These are phyloP conservation scores for Holcopasites calliopsidis DNA, from an alignment of 1,140 invertebrate genomes.

Conservation along the genomic window DNA sequence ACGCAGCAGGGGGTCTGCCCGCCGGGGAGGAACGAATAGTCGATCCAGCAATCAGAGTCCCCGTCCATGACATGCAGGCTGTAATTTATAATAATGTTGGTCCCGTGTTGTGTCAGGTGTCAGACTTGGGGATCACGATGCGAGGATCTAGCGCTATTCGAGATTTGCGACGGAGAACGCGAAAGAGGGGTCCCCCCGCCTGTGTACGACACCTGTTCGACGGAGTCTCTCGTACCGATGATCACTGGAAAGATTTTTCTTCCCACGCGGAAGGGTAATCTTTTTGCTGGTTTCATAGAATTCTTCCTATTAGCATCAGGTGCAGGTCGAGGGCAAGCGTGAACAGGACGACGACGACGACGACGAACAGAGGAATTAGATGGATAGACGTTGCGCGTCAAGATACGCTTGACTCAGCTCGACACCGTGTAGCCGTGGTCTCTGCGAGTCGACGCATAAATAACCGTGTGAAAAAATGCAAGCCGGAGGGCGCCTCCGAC, in stretches of 20 bases:
- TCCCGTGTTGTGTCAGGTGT: too few species aligned
- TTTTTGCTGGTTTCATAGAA: too few species aligned
- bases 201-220: too few species aligned
- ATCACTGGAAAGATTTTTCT: too few species aligned
- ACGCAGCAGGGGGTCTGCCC: not conserved
- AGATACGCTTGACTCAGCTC: constrained; percentile 7
- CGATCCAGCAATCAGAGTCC: too few species aligned
- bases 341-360: constrained; percentile 23
- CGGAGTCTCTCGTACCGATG: too few species aligned
- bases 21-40: not conserved
- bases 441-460: constrained; percentile 35
- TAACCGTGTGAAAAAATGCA: constrained; percentile 48
- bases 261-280: too few species aligned
- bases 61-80: not conserved
- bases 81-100: not conserved
- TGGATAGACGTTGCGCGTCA: not conserved
- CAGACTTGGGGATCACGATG: too few species aligned
- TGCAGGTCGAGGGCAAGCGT: not conserved
- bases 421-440: not conserved
- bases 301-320: too few species aligned
- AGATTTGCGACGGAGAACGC: too few species aligned
- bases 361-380: not conserved
- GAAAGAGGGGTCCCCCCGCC: too few species aligned
- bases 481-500: constrained; percentile 20
- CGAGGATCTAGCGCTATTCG: too few species aligned